These are phyloP conservation scores for Taphrorychus bicolor DNA, from an alignment of 2,888 invertebrate genomes.

Conservation along the genomic window DNA sequence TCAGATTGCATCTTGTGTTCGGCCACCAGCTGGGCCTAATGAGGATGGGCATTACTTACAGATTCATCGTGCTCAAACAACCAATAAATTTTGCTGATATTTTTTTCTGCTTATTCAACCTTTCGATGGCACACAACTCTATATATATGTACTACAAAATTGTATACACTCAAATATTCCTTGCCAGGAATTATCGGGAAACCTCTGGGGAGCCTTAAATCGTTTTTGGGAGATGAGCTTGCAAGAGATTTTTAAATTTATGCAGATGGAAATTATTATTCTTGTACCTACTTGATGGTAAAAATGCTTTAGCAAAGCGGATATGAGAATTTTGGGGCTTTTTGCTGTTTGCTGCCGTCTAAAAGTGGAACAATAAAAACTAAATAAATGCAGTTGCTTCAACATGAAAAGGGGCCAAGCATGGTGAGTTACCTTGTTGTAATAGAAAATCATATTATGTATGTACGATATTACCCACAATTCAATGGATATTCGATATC, in stretches of 20 bases:
- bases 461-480: no score
- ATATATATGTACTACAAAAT: slow-evolving; percentile 61
- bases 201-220: slow-evolving; percentile 37
- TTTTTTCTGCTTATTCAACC: neutral
- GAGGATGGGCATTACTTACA: slow-evolving; percentile 26
- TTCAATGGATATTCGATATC: no score
- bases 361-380: no score
- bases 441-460: no score
- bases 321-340: neutral
- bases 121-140: no score
- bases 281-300: slow-evolving; percentile 8
- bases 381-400: no score
- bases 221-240: slow-evolving; percentile 34
- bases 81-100: neutral
- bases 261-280: slow-evolving; percentile 30
- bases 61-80: neutral
- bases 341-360: no score
- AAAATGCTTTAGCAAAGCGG: neutral
- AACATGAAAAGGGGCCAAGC: no score
- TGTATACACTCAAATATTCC: slow-evolving; percentile 47
- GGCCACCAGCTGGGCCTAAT: slow-evolving; percentile 36
- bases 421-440: no score
- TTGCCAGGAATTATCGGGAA: slow-evolving; percentile 36
- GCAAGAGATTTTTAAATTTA: slow-evolving; percentile 39
- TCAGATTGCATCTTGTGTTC: slow-evolving; percentile 29